Evolutionary conservation across 1,140 invertebrate genomes (phyloP), one percentile per base, ranked within the genome.

Genomic region (Camponotus floridanus): DNA sequence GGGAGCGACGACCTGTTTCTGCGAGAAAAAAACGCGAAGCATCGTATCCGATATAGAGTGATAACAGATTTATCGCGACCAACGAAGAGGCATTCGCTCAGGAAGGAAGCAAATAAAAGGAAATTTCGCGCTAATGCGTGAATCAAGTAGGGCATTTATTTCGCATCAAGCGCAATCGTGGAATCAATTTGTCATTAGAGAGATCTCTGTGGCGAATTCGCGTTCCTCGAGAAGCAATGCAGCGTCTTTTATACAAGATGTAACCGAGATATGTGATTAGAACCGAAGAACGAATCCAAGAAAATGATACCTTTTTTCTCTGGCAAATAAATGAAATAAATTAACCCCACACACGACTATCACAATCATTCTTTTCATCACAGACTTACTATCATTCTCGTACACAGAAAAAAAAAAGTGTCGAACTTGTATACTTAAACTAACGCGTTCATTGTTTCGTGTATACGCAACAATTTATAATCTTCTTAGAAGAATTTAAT

Each of bases 101-200:
- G n/a, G 21, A 57, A 42, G 36, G 26, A 81, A 59, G 26, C 15
- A 45, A 45, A 21, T 57, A 68, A 36, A 45, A 9, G 51, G 65
- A 59, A 59, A 21, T 51, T 33, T 57, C 45, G 21, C 78, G 33
- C 42, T 81, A 36, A 81, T 59, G 65, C 78, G 51, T 51, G 78
- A 71, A 81, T 81, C 55, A 59, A 71, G 79, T 33, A 15, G 26
- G 3, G 13, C 67, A 73, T 73, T 81, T 81, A 73, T 81, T 81
- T 81, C 79, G 36, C 79, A 81, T 81, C 67, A 81, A 33, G 51
- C 67, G 55, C 67, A 26, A 81, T 68, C 26, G 36, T n/a, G 26
- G 5, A 70, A 73, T 81, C 67, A 73, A 9, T 73, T 81, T 39
- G 13, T 26, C n/a, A 61, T 81, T 81, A 81, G 55, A 73, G 18